phyloP scores from a whole-genome alignment of 1,140 invertebrate genomes.

The Wasmannia auropunctata region DNA sequence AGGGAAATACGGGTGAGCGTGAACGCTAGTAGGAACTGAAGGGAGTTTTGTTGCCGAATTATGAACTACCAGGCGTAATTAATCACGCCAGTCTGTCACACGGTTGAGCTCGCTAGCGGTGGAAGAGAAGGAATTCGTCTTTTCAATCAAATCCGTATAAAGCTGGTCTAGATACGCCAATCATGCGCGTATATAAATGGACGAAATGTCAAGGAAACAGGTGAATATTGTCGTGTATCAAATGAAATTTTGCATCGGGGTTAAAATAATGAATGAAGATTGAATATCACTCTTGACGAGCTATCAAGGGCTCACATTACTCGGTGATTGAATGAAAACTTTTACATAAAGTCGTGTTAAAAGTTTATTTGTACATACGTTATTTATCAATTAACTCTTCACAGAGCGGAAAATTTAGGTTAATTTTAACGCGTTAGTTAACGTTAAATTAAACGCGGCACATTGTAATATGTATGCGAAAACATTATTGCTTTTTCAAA shows the following conservation, averaged over 20 bases:
- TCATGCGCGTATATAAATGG: not conserved
- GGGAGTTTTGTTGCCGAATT: constrained; percentile 28
- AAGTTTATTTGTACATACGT: constrained; percentile 13
- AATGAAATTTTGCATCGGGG: constrained; percentile 32
- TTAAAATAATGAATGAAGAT: constrained; percentile 49
- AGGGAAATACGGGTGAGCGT: not conserved
- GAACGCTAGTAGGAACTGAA: not conserved
- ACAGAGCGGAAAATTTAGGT: not conserved
- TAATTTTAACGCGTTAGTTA: not conserved
- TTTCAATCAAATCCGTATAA: constrained; percentile 29
- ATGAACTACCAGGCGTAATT: constrained; percentile 32
- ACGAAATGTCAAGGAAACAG: constrained; percentile 12
- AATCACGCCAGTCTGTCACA: constrained; percentile 30
- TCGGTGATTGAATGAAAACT: constrained; percentile 35
- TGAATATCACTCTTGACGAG: constrained; percentile 42
- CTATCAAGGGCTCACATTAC: not conserved
- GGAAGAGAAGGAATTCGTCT: constrained; percentile 43
- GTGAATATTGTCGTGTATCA: not conserved
- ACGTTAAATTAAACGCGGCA: not conserved
- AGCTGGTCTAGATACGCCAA: constrained; percentile 39
- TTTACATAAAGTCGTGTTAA: not conserved
- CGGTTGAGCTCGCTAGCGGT: not conserved
- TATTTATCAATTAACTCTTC: constrained; percentile 21
- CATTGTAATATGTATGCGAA: not conserved
- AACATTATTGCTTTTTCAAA: not conserved